phyloP scores from a whole-genome alignment of 2,797 vertebrate genomes.

The Platalea minor region DNA sequence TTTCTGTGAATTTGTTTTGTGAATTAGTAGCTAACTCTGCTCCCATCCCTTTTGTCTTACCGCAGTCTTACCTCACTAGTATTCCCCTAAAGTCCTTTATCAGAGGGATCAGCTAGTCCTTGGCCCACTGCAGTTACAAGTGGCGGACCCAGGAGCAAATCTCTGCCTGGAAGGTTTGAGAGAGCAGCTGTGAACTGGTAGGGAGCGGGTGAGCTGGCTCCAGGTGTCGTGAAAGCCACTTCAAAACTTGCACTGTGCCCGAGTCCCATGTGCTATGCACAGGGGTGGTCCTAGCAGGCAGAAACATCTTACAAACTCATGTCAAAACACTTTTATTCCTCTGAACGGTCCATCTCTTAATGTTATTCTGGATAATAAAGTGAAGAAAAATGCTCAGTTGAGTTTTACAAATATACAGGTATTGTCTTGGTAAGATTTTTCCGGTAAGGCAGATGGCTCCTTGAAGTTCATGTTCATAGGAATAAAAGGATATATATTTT shows the following conservation, averaged over 20 bases:
- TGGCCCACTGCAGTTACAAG: not conserved
- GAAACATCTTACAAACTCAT: not conserved
- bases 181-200: not conserved
- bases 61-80: fast-evolving
- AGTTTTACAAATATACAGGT: not conserved
- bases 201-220: not conserved
- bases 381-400: not conserved
- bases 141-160: not conserved
- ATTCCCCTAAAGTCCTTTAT: not conserved
- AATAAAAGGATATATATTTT: not conserved
- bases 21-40: not conserved
- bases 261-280: fast-evolving
- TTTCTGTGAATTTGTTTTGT: not conserved
- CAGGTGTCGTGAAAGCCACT: not conserved
- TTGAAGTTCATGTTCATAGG: not conserved
- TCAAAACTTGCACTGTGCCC: not conserved
- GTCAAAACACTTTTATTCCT: not conserved
- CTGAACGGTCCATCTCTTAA: not conserved
- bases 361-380: not conserved
- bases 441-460: not conserved
- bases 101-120: not conserved
- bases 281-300: not conserved
- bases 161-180: not conserved
- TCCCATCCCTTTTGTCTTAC: not conserved
- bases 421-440: not conserved